Conservation (phyloP, 2,113 vertebrate species). For the Stegostoma tigrinum region DNA sequence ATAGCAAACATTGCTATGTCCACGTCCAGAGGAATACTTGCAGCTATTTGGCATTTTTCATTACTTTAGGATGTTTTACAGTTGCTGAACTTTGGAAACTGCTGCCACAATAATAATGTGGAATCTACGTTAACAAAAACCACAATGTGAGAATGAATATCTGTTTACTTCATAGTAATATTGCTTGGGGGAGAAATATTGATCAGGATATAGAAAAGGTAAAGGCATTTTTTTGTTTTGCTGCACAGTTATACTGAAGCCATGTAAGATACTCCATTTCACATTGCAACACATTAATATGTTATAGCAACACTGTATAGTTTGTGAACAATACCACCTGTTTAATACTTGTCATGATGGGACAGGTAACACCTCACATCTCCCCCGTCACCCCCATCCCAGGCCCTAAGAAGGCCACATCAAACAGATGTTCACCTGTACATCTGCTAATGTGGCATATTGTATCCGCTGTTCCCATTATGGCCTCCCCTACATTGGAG, state of each 20-base stretch:
- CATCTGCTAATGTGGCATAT: no score
- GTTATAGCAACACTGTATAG: neutral
- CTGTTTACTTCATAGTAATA: neutral
- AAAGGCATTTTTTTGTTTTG: neutral
- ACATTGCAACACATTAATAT: neutral
- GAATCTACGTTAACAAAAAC: neutral
- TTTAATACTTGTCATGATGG: neutral
- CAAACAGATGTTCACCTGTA: no score
- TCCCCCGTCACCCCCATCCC: no score
- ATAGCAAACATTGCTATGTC: neutral
- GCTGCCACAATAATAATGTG: neutral
- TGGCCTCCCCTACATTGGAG: no score
- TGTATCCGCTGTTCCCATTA: no score
- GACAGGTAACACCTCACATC: no score
- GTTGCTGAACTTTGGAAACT: neutral
- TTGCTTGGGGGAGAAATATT: neutral
- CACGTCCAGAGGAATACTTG: neutral
- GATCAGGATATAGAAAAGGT: neutral
- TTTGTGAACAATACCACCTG: neutral
- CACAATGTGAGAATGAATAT: neutral
- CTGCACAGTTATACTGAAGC: neutral
- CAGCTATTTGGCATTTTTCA: neutral
- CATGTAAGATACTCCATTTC: neutral
- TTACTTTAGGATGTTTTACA: neutral
- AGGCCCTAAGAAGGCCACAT: no score